Evolutionary conservation across 2,113 vertebrate species (phyloP).

Genomic region (Anthoscopus minutus): DNA sequence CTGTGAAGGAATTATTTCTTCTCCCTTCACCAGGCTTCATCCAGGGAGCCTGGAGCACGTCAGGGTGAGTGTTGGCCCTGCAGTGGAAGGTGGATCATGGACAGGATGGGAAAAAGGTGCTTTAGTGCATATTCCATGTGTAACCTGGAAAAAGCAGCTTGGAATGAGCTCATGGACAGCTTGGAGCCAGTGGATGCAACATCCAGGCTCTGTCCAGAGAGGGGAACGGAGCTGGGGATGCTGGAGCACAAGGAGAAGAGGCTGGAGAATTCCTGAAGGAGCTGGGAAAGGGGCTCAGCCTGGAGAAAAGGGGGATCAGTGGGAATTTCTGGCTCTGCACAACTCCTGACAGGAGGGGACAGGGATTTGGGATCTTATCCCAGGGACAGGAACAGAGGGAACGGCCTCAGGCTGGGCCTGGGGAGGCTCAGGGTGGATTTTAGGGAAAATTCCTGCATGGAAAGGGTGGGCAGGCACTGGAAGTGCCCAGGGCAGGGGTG

Average conservation of each 20-base stretch:
- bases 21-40: background rate
- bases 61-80: background rate
- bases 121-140: fast-evolving
- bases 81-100: background rate
- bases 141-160: background rate
- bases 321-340: background rate
- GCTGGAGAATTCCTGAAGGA: background rate
- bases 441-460: fast-evolving
- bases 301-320: background rate
- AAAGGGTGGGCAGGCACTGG: background rate
- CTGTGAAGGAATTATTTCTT: background rate
- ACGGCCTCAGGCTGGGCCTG: background rate
- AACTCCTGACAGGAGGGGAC: background rate
- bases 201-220: background rate
- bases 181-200: background rate
- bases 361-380: background rate
- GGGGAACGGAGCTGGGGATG: background rate
- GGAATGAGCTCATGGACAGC: background rate
- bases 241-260: background rate
- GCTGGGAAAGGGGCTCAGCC: background rate
- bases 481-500: no score
- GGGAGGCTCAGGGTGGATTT: fast-evolving
- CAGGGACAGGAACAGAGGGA: background rate
- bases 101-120: background rate
- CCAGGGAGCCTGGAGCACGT: fast-evolving